Evolutionary conservation across 2,888 invertebrate genomes (phyloP), one percentile per base, ranked within the genome.

Genomic region (Diplolepis rosae): DNA sequence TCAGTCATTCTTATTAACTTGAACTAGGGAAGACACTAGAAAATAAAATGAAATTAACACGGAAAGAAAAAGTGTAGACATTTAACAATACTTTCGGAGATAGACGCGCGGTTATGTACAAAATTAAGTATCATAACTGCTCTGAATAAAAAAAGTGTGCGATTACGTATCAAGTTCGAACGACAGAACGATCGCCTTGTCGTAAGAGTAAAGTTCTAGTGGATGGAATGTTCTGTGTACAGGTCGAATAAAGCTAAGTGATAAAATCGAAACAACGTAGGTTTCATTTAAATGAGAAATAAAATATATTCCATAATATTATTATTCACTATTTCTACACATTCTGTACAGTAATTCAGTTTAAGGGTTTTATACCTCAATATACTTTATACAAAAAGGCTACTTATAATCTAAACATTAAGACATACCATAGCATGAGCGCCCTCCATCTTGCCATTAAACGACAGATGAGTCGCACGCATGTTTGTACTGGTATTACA

Each of bases 381-480:
- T 88, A 88, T 87, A 88, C 88, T 88, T 88, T 88, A 88, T 88
- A 88, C 88, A 88, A 88, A 88, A 88, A 88, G 87, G 87, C 88
- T 88, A 88, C 88, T 88, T 88, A 88, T 86, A 86, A 88, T 87
- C 88, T 88, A 88, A 61, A 88, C 87, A 88, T 88, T 88, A 88
- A 88, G 88, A 88, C 87, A 85, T 88, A 88, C 88, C 87, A 87
- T 88, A 87, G 88, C 88, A 88, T 87, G 87, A 87, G 87, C 82
- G 84, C 83, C 82, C 83, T 80, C 81, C 83, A 84, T 82, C 85
- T 74, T 80, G 79, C 79, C 82, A 74, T 79, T 77, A 79, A 75
- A 80, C 80, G 82, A 80, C 81, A 83, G 85, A 82, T 84, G 83
- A 82, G 81, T 79, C 82, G 82, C 86, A 85, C 87, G 81, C 87